A percentile compares a stretch with the other conserved stretches of the same genome.
These are phyloP conservation scores for Solenopsis invicta DNA, from an alignment of 1,140 invertebrate genomes.

Conservation along the genomic window DNA sequence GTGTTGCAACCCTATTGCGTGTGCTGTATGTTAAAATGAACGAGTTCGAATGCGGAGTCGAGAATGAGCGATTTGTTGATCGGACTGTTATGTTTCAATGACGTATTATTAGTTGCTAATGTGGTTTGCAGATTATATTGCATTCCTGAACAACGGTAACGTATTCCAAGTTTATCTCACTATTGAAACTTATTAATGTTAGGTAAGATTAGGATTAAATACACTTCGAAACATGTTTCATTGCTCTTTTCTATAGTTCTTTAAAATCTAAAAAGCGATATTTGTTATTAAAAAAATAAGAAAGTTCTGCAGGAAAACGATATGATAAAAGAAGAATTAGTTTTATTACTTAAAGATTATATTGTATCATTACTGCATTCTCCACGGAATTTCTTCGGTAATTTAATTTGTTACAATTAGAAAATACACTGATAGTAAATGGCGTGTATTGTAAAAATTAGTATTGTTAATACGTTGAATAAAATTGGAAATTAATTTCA, in stretches of 20 bases:
- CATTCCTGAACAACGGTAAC: too few species aligned
- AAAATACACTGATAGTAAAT: background rate
- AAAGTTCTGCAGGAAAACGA: background rate
- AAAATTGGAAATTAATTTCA: conserved; percentile 6
- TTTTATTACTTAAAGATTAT: background rate
- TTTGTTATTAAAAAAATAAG: background rate
- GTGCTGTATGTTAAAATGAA: conserved; percentile 53
- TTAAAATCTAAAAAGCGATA: conserved; percentile 12
- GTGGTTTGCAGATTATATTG: background rate
- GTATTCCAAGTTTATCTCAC: conserved; percentile 1
- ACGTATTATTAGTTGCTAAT: background rate
- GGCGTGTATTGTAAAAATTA: background rate
- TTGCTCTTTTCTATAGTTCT: background rate
- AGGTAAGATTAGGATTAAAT: background rate
- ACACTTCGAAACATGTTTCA: too few species aligned
- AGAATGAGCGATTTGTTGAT: conserved; percentile 47
- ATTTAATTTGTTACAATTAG: background rate
- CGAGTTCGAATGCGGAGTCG: conserved; percentile 12
- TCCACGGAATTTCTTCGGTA: background rate
- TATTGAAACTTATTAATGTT: background rate
- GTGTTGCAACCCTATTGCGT: conserved; percentile 52
- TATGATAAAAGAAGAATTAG: background rate
- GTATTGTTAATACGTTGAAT: background rate
- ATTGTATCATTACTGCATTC: background rate
- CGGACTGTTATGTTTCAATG: conserved; percentile 31